Percentiles rank a stretch among this genome's conserved stretches.
These are phyloP conservation scores for Andrena haemorrhoa DNA, from an alignment of 2,888 invertebrate genomes.

Conservation along the genomic window DNA sequence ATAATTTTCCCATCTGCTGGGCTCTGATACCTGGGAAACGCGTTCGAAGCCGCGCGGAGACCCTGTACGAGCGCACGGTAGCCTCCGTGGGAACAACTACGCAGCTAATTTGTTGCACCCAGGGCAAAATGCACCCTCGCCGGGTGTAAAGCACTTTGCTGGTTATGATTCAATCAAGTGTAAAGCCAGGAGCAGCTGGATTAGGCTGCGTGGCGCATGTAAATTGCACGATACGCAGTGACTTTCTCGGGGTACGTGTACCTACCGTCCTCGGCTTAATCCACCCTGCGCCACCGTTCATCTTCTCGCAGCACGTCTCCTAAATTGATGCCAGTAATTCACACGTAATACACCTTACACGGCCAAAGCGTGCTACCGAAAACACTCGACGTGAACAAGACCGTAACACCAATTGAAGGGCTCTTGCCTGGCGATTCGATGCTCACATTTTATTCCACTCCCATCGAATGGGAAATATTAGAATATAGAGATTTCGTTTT, in stretches of 20 bases:
- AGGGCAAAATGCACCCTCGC: constrained; percentile 26
- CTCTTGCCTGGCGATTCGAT: not conserved
- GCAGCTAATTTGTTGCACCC: constrained; percentile 41
- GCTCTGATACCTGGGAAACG: not conserved
- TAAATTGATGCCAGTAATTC: constrained; percentile 50
- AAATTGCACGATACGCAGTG: constrained; percentile 61
- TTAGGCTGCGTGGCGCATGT: constrained; percentile 44
- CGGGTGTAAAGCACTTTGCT: constrained; percentile 44
- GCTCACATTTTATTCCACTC: too few relatives aligned
- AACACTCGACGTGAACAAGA: constrained; percentile 16
- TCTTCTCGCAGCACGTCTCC: constrained; percentile 38
- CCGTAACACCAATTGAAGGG: not conserved
- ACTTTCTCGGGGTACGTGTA: constrained; percentile 47
- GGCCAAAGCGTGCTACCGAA: constrained; percentile 25
- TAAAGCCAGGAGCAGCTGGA: constrained; percentile 49
- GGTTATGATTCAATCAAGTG: constrained; percentile 67
- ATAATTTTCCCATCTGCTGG: too few relatives aligned
- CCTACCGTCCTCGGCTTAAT: constrained; percentile 33
- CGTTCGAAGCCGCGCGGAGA: too few relatives aligned
- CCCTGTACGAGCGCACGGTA: not conserved
- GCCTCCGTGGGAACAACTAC: not conserved
- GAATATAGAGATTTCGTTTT: too few relatives aligned
- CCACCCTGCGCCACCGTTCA: constrained; percentile 36
- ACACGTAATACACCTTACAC: constrained; percentile 33
- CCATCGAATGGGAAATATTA: too few relatives aligned